Conservation (phyloP, 1,140 invertebrate genomes). For the Cherax destructor region DNA sequence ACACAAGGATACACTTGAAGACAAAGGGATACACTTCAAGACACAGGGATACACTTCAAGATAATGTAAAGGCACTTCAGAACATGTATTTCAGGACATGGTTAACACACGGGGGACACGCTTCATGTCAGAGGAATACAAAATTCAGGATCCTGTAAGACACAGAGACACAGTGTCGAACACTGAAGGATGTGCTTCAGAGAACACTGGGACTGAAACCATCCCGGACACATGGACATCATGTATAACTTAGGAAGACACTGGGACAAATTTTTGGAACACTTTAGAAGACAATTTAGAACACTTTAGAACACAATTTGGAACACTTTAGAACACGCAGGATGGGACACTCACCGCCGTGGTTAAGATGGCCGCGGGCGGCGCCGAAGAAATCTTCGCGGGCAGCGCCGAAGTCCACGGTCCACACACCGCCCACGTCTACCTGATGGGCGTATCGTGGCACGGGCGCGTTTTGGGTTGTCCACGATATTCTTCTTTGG, state of each 20-base stretch:
- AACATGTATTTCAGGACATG: no score
- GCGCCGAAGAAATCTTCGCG: neutral
- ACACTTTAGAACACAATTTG: neutral
- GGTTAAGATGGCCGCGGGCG: conserved; percentile 29
- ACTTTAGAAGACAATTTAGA: neutral
- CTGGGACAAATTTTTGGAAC: no score
- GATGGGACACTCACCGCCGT: conserved; percentile 5
- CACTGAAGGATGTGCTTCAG: neutral
- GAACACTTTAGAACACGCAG: neutral
- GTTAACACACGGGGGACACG: no score
- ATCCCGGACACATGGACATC: no score
- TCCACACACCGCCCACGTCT: neutral
- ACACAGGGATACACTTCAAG: neutral
- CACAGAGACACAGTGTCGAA: neutral
- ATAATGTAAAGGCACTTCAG: no score
- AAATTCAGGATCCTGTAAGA: no score
- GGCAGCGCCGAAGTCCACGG: neutral
- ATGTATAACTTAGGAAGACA: no score
- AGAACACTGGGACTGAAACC: no score
- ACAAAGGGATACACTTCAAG: neutral
- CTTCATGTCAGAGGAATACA: no score
- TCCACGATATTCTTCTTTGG: neutral
- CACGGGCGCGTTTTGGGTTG: neutral
- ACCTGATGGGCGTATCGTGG: neutral
- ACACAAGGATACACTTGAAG: neutral